Conservation (phyloP, 2,888 invertebrate species). For the Hyalella azteca region DNA sequence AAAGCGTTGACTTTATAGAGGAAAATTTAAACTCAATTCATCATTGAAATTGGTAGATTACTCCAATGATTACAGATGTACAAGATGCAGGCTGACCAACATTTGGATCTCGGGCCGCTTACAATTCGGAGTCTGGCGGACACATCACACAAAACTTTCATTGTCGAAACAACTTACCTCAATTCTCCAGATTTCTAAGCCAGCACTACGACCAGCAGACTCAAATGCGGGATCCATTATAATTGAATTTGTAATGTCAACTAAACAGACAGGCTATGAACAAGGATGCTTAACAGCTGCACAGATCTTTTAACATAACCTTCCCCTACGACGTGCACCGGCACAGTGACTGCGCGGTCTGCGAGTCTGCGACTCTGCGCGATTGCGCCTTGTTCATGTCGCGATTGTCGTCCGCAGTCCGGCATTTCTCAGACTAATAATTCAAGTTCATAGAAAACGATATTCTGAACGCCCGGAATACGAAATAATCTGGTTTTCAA, state of each 20-base stretch:
- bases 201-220: conserved; percentile 44
- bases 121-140: too few relatives aligned
- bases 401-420: background rate
- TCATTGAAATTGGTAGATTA: too few relatives aligned
- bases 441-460: too few relatives aligned
- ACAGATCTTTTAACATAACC: background rate
- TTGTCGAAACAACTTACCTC: conserved; percentile 40
- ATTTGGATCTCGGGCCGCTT: too few relatives aligned
- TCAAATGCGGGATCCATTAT: conserved; percentile 47
- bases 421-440: too few relatives aligned
- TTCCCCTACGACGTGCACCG: background rate
- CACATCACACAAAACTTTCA: too few relatives aligned
- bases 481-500: too few relatives aligned
- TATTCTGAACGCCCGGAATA: too few relatives aligned
- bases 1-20: too few relatives aligned
- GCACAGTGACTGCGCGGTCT: conserved; percentile 17
- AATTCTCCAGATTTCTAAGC: conserved; percentile 56
- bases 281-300: background rate
- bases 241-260: background rate
- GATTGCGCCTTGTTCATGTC: background rate
- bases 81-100: too few relatives aligned
- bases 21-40: too few relatives aligned
- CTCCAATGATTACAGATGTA: too few relatives aligned
- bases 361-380: background rate
- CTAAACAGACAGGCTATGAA: background rate